These are phyloP conservation scores for Epinephelus cyanopodus DNA, from an alignment of 2,113 vertebrate species.

Conservation along the genomic window DNA sequence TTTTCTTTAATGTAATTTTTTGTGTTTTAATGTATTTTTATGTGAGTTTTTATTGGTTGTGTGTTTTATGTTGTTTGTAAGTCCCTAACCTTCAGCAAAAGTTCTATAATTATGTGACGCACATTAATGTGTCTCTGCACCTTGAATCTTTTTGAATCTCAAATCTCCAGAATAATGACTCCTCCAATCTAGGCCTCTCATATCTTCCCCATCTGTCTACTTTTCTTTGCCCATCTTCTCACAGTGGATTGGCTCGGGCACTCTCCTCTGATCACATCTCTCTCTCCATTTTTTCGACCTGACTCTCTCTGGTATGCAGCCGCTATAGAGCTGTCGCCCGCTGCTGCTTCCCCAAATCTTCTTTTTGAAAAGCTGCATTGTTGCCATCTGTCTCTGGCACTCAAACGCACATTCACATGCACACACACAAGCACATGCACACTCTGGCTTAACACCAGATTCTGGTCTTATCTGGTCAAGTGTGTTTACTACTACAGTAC, in stretches of 20 bases:
- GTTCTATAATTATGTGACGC: too few relatives aligned
- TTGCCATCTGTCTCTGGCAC: constrained; percentile 47
- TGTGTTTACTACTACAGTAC: constrained; percentile 70
- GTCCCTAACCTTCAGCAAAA: too few relatives aligned
- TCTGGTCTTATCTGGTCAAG: constrained; percentile 74
- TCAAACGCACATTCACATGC: constrained; percentile 12
- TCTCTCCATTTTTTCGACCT: constrained; percentile 19
- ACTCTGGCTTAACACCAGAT: constrained; percentile 58
- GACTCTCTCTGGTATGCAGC: constrained; percentile 49
- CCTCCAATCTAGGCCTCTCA: constrained; percentile 45
- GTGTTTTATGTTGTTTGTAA: too few relatives aligned
- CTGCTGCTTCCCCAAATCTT: constrained; percentile 55
- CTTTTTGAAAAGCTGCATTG: constrained; percentile 49
- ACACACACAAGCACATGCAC: not conserved
- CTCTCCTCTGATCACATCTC: constrained; percentile 52
- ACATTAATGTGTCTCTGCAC: too few relatives aligned
- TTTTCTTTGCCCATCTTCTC: constrained; percentile 47
- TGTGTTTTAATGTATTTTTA: too few relatives aligned
- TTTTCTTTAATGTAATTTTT: too few relatives aligned
- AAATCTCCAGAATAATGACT: constrained; percentile 43
- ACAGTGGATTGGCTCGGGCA: constrained; percentile 36
- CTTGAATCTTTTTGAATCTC: too few relatives aligned
- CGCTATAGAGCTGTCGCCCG: constrained; percentile 30
- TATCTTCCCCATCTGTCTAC: constrained; percentile 57
- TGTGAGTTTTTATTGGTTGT: too few relatives aligned